A percentile compares a stretch with the other conserved stretches of the same genome.
phyloP scores from a whole-genome alignment of 1,140 invertebrate species.

The Cydia strobilella region DNA sequence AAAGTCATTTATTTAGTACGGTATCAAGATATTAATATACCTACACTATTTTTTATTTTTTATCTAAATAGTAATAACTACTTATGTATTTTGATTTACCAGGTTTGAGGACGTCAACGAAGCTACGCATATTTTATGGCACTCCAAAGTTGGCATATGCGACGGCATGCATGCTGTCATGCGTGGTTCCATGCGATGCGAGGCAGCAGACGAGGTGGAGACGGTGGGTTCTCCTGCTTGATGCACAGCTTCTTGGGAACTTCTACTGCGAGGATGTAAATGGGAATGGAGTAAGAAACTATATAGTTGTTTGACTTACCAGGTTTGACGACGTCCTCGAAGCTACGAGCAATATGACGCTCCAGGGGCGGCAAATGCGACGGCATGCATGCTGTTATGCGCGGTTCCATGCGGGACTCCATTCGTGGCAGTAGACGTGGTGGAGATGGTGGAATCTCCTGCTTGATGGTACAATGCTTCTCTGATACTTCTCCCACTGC shows the following conservation, averaged over 20 bases:
- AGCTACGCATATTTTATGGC: neutral
- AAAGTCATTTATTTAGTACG: too few relatives aligned
- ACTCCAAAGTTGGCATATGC: neutral
- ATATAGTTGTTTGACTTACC: neutral
- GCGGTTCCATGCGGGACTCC: slow-evolving; percentile 20
- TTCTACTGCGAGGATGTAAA: slow-evolving; percentile 35
- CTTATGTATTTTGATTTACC: slow-evolving; percentile 13
- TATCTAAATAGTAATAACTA: too few relatives aligned
- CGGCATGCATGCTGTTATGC: slow-evolving; percentile 10
- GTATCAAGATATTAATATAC: too few relatives aligned
- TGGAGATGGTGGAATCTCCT: neutral
- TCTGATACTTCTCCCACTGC: slow-evolving; percentile 47
- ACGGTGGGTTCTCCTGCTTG: neutral
- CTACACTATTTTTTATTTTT: too few relatives aligned
- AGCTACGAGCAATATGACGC: neutral
- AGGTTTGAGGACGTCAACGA: slow-evolving; percentile 33
- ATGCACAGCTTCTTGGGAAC: slow-evolving; percentile 46
- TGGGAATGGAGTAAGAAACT: too few relatives aligned
- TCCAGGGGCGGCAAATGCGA: slow-evolving; percentile 1
- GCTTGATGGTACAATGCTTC: slow-evolving; percentile 38
- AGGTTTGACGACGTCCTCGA: slow-evolving; percentile 33
- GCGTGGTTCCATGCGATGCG: slow-evolving; percentile 6
- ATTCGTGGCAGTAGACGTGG: slow-evolving; percentile 13
- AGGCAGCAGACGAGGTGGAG: slow-evolving; percentile 10
- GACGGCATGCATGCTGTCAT: slow-evolving; percentile 15